These are phyloP conservation scores for Stomatorhinus walkeri DNA, from an alignment of 2,797 vertebrate species.

Conservation along the genomic window DNA sequence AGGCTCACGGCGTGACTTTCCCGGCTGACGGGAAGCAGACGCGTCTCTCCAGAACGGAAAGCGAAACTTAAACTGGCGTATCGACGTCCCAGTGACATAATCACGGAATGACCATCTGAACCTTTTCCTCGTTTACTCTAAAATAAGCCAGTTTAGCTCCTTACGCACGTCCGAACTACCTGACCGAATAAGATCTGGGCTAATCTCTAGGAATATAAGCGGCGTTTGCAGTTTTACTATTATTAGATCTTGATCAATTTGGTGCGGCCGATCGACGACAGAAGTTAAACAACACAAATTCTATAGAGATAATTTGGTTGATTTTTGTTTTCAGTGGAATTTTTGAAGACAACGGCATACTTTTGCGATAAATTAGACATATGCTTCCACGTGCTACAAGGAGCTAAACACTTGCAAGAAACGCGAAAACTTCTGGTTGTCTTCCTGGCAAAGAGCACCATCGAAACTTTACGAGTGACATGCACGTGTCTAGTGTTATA, in stretches of 20 bases:
- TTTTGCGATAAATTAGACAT: neutral
- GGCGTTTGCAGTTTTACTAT: neutral
- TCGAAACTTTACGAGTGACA: neutral
- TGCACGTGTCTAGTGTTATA: neutral
- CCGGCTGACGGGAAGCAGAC: neutral
- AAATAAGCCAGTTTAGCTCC: neutral
- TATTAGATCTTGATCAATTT: neutral
- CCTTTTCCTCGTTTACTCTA: neutral
- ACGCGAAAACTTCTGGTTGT: neutral
- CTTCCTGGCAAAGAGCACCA: neutral
- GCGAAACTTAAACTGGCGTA: conserved; percentile 45
- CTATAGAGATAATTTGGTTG: neutral
- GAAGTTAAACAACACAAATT: neutral
- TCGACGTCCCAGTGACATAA: neutral
- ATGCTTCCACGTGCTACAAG: neutral
- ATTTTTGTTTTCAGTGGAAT: neutral
- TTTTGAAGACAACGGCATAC: neutral
- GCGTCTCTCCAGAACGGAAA: conserved; percentile 47
- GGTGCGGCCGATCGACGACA: neutral
- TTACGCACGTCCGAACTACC: neutral
- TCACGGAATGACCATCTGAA: neutral
- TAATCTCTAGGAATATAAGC: neutral
- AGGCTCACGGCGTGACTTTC: neutral
- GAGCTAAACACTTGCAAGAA: neutral
- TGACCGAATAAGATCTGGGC: neutral